phyloP scores from a whole-genome alignment of 2,797 vertebrate species.

The Propithecus perrieri region DNA sequence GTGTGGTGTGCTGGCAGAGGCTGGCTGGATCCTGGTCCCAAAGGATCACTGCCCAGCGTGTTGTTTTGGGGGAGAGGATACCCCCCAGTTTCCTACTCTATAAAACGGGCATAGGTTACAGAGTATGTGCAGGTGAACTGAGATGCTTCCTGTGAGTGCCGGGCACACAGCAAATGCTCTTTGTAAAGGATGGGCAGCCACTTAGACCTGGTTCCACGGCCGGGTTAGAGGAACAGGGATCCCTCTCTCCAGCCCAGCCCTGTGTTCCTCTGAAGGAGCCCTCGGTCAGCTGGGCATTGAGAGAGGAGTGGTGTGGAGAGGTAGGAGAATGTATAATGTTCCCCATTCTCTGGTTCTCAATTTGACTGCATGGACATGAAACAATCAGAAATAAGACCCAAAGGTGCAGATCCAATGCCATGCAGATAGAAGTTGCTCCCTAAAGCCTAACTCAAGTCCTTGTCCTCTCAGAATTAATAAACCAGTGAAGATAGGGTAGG shows the following conservation, averaged over 20 bases:
- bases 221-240: background rate
- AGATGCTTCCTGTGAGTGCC: background rate
- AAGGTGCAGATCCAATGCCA: background rate
- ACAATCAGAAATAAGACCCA: background rate
- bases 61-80: background rate
- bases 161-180: background rate
- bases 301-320: background rate
- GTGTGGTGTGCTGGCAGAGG: accelerated
- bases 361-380: background rate
- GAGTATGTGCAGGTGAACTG: background rate
- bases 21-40: background rate
- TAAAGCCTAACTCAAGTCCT: background rate
- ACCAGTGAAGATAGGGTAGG: background rate
- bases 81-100: background rate
- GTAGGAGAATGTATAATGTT: background rate
- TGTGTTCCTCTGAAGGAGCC: background rate
- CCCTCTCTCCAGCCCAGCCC: background rate
- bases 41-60: background rate
- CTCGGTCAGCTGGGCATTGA: background rate
- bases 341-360: background rate
- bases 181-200: background rate
- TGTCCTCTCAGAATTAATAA: background rate
- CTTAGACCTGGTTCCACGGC: background rate
- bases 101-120: background rate
- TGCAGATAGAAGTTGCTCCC: background rate